Conservation (phyloP, 2,797 vertebrate species). For the Pseudocheirus occidentalis region DNA sequence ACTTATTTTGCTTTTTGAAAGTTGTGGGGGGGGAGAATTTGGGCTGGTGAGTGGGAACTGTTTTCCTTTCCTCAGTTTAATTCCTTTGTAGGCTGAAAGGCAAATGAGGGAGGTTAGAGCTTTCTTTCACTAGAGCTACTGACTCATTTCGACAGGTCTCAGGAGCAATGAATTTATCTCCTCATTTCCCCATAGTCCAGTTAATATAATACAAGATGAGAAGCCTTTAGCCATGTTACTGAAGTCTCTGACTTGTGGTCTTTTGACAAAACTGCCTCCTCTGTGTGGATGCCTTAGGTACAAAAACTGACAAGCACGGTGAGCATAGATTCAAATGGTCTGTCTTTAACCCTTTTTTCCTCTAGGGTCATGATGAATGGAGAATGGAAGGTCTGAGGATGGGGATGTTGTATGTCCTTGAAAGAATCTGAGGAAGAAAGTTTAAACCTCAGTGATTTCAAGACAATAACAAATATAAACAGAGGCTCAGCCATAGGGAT, state of each 20-base stretch:
- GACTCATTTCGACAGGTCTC: constrained; percentile 73
- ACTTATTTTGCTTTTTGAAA: constrained; percentile 63
- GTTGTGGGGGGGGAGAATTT: not conserved
- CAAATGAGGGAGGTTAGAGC: constrained; percentile 64
- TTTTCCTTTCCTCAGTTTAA: constrained; percentile 70
- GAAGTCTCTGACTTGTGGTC: constrained; percentile 11
- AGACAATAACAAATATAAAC: not conserved
- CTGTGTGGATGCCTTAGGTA: not conserved
- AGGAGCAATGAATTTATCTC: constrained; percentile 62
- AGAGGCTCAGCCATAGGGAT: not conserved
- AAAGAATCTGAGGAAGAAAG: not conserved
- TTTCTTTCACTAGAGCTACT: constrained; percentile 74
- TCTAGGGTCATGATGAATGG: not conserved
- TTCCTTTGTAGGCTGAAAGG: constrained; percentile 69
- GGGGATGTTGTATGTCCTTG: not conserved
- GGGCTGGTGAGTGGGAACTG: constrained; percentile 27
- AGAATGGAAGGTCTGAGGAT: not conserved
- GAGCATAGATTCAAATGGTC: not conserved
- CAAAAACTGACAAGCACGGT: constrained; percentile 16
- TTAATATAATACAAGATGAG: constrained; percentile 28
- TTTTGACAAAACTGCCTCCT: constrained; percentile 39
- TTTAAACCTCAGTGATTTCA: not conserved
- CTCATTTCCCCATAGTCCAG: constrained; percentile 46
- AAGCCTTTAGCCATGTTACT: constrained; percentile 39
- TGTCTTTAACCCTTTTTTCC: constrained; percentile 9